Conservation (phyloP, 2,113 vertebrate species). For the Amphiprion percula region DNA sequence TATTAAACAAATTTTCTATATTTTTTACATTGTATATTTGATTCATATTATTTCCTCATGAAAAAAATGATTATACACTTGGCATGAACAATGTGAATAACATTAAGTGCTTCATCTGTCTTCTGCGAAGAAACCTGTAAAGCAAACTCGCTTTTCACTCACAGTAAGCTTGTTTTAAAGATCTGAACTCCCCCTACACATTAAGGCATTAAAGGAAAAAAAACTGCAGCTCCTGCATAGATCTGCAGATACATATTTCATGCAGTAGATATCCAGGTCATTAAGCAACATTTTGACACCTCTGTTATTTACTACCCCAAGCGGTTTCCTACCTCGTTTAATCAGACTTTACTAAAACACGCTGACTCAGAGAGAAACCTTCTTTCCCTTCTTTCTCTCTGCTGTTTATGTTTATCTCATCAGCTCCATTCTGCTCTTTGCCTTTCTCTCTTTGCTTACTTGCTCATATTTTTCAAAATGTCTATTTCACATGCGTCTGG, state of each 20-base stretch:
- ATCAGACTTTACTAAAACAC: constrained; percentile 76
- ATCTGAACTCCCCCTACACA: constrained; percentile 35
- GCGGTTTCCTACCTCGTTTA: constrained; percentile 75
- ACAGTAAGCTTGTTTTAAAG: constrained; percentile 43
- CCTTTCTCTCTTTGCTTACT: constrained; percentile 54
- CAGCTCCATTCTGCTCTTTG: constrained; percentile 44
- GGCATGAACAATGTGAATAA: neutral
- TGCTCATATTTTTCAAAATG: constrained; percentile 66
- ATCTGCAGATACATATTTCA: constrained; percentile 73
- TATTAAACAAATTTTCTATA: neutral
- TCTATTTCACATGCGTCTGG: constrained; percentile 41
- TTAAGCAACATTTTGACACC: constrained; percentile 80
- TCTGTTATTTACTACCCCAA: constrained; percentile 77
- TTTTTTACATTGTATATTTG: neutral
- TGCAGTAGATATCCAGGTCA: constrained; percentile 74
- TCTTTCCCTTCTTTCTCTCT: constrained; percentile 60
- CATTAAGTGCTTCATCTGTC: neutral
- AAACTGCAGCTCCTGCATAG: constrained; percentile 47
- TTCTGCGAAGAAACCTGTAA: neutral
- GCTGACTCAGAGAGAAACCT: constrained; percentile 76
- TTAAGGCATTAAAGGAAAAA: constrained; percentile 46
- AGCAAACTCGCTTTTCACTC: constrained; percentile 15
- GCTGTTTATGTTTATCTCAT: constrained; percentile 72
- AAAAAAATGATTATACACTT: neutral
- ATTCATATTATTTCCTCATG: constrained; percentile 3